A percentile compares a stretch with the other conserved stretches of the same genome.
Conservation (phyloP, 2,113 vertebrate genomes). For the Pteronura brasiliensis region DNA sequence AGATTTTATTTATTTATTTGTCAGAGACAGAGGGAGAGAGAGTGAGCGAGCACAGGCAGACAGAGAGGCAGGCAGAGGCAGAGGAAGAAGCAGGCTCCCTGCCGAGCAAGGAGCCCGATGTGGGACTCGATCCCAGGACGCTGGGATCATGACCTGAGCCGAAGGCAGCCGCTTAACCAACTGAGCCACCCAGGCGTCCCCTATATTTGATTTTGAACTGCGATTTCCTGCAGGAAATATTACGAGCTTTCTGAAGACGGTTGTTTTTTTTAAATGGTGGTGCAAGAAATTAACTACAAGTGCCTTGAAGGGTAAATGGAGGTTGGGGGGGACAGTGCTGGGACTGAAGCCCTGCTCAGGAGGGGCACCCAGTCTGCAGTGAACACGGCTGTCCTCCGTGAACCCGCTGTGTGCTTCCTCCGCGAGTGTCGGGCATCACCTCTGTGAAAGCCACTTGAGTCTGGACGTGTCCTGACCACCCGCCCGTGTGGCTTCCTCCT, state of each 20-base stretch:
- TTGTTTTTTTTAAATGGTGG: not conserved
- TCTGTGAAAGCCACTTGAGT: not conserved
- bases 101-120: too few species aligned
- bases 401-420: not conserved
- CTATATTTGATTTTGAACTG: not conserved
- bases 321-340: fast-evolving
- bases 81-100: too few species aligned
- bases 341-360: not conserved
- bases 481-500: not conserved
- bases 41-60: too few species aligned
- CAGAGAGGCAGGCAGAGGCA: too few species aligned
- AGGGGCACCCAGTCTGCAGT: fast-evolving
- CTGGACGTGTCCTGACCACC: not conserved
- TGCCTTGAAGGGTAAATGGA: not conserved
- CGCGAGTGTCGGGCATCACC: not conserved
- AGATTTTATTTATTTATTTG: too few species aligned
- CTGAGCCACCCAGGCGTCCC: too few species aligned
- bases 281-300: not conserved
- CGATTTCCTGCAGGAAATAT: not conserved
- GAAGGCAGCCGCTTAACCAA: too few species aligned
- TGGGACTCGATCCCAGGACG: too few species aligned
- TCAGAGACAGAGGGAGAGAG: too few species aligned
- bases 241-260: not conserved
- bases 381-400: fast-evolving
- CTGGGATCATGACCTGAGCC: too few species aligned